phyloP scores from a whole-genome alignment of 2,888 invertebrate genomes.

The Drosophila dives region DNA sequence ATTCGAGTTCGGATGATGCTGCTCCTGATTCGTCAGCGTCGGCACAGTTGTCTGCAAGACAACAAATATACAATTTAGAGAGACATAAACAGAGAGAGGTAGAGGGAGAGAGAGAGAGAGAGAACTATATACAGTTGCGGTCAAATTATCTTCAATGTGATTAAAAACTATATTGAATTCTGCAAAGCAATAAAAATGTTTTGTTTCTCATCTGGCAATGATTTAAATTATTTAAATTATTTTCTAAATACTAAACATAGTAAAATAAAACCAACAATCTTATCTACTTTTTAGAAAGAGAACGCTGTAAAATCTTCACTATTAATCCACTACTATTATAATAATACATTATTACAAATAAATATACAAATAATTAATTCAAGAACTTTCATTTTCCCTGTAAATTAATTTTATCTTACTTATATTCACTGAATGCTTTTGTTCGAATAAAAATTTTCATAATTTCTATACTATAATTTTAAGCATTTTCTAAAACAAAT shows the following conservation, averaged over 20 bases:
- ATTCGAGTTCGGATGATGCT: conserved; percentile 84
- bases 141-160: not conserved
- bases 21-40: conserved; percentile 81
- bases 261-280: too few relatives aligned
- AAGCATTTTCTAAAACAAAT: not conserved
- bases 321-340: too few relatives aligned
- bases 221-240: too few relatives aligned
- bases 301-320: too few relatives aligned
- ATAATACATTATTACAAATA: not conserved
- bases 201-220: too few relatives aligned
- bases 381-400: not conserved
- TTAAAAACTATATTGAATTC: too few relatives aligned
- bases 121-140: not conserved
- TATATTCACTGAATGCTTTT: not conserved
- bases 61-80: not conserved
- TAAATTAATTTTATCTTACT: not conserved
- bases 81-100: not conserved
- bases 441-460: not conserved
- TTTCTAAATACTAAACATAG: too few relatives aligned
- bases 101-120: not conserved
- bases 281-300: too few relatives aligned
- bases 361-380: not conserved
- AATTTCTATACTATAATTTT: not conserved
- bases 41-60: conserved; percentile 70
- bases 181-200: too few relatives aligned